A percentile compares a stretch with the other conserved stretches of the same genome.
phyloP scores from a whole-genome alignment of 1,140 invertebrate species.

The Lepidurus arcticus region DNA sequence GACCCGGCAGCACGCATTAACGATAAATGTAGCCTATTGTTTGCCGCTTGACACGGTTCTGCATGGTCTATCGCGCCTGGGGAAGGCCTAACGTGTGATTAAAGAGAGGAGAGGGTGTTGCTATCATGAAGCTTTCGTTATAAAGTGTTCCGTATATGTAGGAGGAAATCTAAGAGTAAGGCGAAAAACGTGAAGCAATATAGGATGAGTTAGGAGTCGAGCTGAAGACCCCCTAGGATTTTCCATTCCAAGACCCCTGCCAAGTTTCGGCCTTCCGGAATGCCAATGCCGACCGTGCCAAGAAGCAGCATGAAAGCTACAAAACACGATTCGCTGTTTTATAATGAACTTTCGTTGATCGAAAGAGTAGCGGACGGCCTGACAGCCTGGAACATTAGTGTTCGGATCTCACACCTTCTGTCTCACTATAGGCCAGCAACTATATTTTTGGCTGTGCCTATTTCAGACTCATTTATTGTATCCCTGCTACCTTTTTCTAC shows the following conservation, averaged over 20 bases:
- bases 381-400: neutral
- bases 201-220: conserved; percentile 15
- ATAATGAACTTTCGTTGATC: conserved; percentile 8
- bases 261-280: conserved; percentile 20
- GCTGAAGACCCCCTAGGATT: conserved; percentile 16
- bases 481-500: too few relatives aligned
- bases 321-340: neutral
- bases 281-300: conserved; percentile 20
- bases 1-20: neutral
- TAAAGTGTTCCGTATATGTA: neutral
- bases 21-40: conserved; percentile 13
- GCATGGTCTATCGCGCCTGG: neutral
- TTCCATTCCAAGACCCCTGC: conserved; percentile 20
- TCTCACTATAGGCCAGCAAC: neutral
- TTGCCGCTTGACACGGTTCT: neutral
- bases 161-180: neutral
- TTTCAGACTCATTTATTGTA: too few relatives aligned
- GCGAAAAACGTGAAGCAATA: neutral
- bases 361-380: conserved; percentile 2
- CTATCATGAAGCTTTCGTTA: conserved; percentile 11
- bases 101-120: conserved; percentile 5
- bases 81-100: conserved; percentile 4
- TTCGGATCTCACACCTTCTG: neutral
- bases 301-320: conserved; percentile 11
- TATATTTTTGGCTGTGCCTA: too few relatives aligned